phyloP scores from a whole-genome alignment of 2,888 invertebrate species.

The Pseudoips prasinana region DNA sequence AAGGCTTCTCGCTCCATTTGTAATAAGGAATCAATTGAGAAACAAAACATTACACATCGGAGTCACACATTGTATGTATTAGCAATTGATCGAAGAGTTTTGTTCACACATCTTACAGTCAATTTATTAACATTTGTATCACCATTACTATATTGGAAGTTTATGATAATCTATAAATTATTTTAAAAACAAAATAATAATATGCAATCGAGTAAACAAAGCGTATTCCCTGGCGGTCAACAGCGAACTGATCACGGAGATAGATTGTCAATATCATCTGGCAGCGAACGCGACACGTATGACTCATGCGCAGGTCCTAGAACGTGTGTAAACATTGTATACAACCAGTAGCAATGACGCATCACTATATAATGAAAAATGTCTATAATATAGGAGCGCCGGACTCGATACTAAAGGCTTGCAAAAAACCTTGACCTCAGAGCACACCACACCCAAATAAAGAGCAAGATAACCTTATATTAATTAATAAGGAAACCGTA shows the following conservation, averaged over 20 bases:
- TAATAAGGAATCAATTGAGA: slow-evolving; percentile 43
- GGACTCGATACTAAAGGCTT: slow-evolving; percentile 32
- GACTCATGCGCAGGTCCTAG: slow-evolving; percentile 69
- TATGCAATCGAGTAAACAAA: slow-evolving; percentile 31
- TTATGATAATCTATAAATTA: slow-evolving; percentile 13
- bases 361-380: slow-evolving; percentile 52
- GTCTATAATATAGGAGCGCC: slow-evolving; percentile 58
- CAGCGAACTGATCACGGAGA: slow-evolving; percentile 54
- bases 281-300: slow-evolving; percentile 49
- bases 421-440: slow-evolving; percentile 38
- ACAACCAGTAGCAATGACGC: slow-evolving; percentile 62
- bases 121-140: slow-evolving; percentile 22
- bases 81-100: neutral
- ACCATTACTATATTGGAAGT: slow-evolving; percentile 9
- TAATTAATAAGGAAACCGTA: slow-evolving; percentile 13
- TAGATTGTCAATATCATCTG: slow-evolving; percentile 59
- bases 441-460: slow-evolving; percentile 33
- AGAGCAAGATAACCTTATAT: slow-evolving; percentile 19
- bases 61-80: slow-evolving; percentile 39
- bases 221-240: slow-evolving; percentile 45
- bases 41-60: slow-evolving; percentile 45
- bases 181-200: slow-evolving; percentile 19
- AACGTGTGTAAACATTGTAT: slow-evolving; percentile 64
- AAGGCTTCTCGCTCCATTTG: slow-evolving; percentile 54
- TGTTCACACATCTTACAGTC: slow-evolving; percentile 12